Base-by-base conservation (phyloP, 2,888 invertebrate genomes). In the Mesodorylaimus sp. region DNA sequence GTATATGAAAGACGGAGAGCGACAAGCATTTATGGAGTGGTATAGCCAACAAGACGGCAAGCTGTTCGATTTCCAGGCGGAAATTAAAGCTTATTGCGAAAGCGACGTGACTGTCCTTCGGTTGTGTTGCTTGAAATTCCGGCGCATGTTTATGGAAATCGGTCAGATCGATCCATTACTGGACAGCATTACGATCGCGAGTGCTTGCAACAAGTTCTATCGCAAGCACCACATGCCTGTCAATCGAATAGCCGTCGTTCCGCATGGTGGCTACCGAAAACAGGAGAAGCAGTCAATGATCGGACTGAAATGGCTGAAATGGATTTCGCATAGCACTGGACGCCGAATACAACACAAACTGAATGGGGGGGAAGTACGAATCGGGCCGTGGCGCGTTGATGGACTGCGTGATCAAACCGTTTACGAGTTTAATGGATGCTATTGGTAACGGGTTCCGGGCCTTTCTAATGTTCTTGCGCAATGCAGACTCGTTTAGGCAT, bases 361-460 rank as follows among this genome's bases (percentile, higher is more conserved):
- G 2, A 48, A 48, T 41, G 48, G 48, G 2, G 45, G 52, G 2
- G 58, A 58, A 52, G 39, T 42, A 21, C 47, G 43, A 23, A 41
- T 59, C 25, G 47, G 50, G 2, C 47, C 38, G 2, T 51, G 32
- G 24, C 51, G 26, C 19, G 56, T 53, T 1, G 58, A 58, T 50
- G 58, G 57, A 3, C 23, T 43, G 10, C 21, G 27, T 19, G 44
- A 7, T 7, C 24, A 43, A 24, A 43, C 44, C 3, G 41, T 58
- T 10, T 58, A 52, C 24, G 53, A 56, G 24, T 58, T 52, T 32
- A 47, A 56, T n/a, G 57, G 57, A 0, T 59, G 59, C 48, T 47
- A 10, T 19, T 7, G 21, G 21, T 39, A n/a, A n/a, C n/a, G n/a
- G n/a, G n/a, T n/a, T n/a, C n/a, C n/a, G n/a, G n/a, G n/a, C n/a